Conservation (phyloP, 2,888 invertebrate species). For the Xiphydria camelus region DNA sequence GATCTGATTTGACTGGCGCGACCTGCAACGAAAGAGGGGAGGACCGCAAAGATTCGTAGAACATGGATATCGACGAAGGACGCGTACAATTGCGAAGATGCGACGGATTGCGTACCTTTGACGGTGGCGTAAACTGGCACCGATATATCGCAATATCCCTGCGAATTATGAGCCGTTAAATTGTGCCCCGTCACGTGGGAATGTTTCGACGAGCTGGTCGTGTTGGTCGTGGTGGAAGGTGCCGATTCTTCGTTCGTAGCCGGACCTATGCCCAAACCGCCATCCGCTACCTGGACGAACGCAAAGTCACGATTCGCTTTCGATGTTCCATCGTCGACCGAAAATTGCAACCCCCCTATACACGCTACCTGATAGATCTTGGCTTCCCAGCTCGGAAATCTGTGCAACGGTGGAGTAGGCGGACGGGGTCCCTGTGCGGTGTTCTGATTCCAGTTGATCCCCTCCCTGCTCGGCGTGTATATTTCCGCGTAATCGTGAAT, state of each 20-base stretch:
- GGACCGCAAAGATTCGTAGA: background rate
- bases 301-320: no score
- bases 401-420: slow-evolving; percentile 88
- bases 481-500: slow-evolving; percentile 93
- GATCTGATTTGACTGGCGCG: slow-evolving; percentile 94
- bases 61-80: no score
- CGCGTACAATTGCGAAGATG: no score
- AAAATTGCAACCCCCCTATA: background rate
- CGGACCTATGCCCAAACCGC: slow-evolving; percentile 54
- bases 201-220: slow-evolving; percentile 52
- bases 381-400: slow-evolving; percentile 95
- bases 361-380: slow-evolving; percentile 82
- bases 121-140: slow-evolving; percentile 96
- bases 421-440: slow-evolving; percentile 63
- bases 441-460: slow-evolving; percentile 60
- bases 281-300: slow-evolving; percentile 56
- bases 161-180: slow-evolving; percentile 61
- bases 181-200: slow-evolving; percentile 53
- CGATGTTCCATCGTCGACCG: no score
- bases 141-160: slow-evolving; percentile 86
- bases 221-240: slow-evolving; percentile 45
- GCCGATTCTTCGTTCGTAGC: slow-evolving; percentile 51
- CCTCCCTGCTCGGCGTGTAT: slow-evolving; percentile 87
- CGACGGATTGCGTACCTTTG: slow-evolving; percentile 74
- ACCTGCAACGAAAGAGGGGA: slow-evolving; percentile 30